Evolutionary conservation across 1,140 invertebrate genomes (phyloP), one percentile per base, ranked within the genome.

Genomic region (Vanessa atalanta): DNA sequence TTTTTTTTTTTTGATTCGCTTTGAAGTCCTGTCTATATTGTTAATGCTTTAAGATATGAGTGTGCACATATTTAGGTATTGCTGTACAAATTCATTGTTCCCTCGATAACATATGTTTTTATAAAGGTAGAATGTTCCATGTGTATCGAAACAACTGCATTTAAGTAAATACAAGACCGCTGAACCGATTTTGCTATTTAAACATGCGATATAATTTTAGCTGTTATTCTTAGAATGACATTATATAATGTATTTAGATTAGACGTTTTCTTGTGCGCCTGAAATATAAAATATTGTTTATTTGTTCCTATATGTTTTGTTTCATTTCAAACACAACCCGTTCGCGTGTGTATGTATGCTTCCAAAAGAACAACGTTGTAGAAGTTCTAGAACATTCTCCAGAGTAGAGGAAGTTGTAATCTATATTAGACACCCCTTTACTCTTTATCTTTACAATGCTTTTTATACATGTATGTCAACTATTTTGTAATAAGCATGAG

Each of bases 241-340:
- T 72, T 65, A 72, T 65, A 72, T 72, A 47, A 47, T 70, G 43
- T 73, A 66, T 65, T 43, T 73, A 73, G 71, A 73, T 73, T 73
- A 73, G 65, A 65, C 60, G 37, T 67, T 70, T 70, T 70, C 31
- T 55, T 70, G 57, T 50, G 68, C 43, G 9, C 37, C 65, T 55
- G 12, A 23, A 70, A 70, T 70, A 70, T 63, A 70, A 37, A 61
- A 14, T 70, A 53, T 70, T 63, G 47, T 70, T 70, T 55, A 55
- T 57, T 55, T 55, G 47, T 37, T 37, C 55, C n/a, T 55, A 47
- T 48, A 47, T 47, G 5, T 47, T 43, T 47, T 65, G 14, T 47
- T 47, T 16, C 15, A 16, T 65, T 65, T 65, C 48, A 51, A 51
- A 43, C 37, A 43, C 8, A 43, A 31, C 26, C 26, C 37, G 1